Conservation (phyloP, 2,113 vertebrate genomes). For the Trogon melanurus region DNA sequence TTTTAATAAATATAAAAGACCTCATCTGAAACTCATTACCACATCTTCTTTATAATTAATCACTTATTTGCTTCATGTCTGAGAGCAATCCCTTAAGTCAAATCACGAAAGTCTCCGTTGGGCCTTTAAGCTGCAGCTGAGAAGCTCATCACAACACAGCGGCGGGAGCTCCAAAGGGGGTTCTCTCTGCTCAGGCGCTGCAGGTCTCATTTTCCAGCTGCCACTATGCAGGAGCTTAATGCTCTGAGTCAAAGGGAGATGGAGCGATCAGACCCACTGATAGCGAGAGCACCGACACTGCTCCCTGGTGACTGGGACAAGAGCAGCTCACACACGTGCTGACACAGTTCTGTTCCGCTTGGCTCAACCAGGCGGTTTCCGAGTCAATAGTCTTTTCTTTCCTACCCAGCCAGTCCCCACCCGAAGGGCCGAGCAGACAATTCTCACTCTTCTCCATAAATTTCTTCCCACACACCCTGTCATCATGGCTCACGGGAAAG, state of each 20-base stretch:
- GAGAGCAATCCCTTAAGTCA: background rate
- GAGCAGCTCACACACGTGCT: background rate
- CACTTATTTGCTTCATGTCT: background rate
- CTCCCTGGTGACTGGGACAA: background rate
- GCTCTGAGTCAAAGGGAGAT: background rate
- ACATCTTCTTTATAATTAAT: conserved; percentile 9
- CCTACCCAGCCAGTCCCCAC: background rate
- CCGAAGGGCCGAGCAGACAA: background rate
- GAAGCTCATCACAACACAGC: background rate
- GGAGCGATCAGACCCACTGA: background rate
- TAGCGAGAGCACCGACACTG: background rate
- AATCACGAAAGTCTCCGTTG: background rate
- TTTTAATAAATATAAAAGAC: background rate
- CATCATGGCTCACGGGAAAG: background rate
- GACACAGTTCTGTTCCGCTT: background rate
- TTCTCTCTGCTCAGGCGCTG: background rate
- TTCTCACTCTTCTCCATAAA: background rate
- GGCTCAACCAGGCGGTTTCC: background rate
- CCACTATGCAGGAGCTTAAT: background rate
- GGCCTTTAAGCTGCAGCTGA: background rate
- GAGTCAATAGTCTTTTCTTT: background rate
- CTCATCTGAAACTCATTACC: conserved; percentile 39
- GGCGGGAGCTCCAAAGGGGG: rapidly evolving
- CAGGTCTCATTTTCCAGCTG: background rate
- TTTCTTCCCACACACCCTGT: background rate